These are phyloP conservation scores for Branchellion lobata DNA, from an alignment of 2,888 invertebrate genomes.

Conservation along the genomic window DNA sequence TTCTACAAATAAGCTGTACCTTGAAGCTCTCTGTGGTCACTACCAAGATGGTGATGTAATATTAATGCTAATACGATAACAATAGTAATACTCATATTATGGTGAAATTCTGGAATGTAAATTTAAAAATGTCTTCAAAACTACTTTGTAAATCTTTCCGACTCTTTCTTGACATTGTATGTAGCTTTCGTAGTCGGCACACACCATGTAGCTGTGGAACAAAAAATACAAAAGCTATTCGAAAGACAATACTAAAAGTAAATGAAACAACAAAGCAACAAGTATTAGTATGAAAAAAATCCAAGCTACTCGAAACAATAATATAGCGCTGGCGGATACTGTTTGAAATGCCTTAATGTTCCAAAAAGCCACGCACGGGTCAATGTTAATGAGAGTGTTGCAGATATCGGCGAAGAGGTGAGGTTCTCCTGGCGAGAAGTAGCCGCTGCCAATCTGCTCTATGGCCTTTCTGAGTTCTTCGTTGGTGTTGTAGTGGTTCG, in stretches of 20 bases:
- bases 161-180: constrained; percentile 89
- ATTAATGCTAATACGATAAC: too few species aligned
- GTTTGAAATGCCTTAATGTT: too few species aligned
- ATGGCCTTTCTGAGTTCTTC: constrained; percentile 87
- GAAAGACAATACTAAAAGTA: not conserved
- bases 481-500: constrained; percentile 84
- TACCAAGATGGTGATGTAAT: too few species aligned
- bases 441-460: constrained; percentile 89
- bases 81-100: too few species aligned
- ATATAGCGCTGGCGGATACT: too few species aligned
- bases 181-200: constrained; percentile 94
- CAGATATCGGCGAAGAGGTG: constrained; percentile 84
- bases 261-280: not conserved
- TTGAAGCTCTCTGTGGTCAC: too few species aligned
- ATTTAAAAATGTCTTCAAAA: too few species aligned
- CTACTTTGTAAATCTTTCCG: constrained; percentile 65
- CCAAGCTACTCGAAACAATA: not conserved
- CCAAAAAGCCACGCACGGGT: too few species aligned
- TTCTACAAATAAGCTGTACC: too few species aligned
- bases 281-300: not conserved
- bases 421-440: constrained; percentile 88
- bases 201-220: constrained; percentile 81
- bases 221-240: constrained; percentile 13
- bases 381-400: constrained; percentile 85
- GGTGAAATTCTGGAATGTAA: too few species aligned